Evolutionary conservation across 2,797 vertebrate genomes (phyloP).

Genomic region (Pygocentrus nattereri): DNA sequence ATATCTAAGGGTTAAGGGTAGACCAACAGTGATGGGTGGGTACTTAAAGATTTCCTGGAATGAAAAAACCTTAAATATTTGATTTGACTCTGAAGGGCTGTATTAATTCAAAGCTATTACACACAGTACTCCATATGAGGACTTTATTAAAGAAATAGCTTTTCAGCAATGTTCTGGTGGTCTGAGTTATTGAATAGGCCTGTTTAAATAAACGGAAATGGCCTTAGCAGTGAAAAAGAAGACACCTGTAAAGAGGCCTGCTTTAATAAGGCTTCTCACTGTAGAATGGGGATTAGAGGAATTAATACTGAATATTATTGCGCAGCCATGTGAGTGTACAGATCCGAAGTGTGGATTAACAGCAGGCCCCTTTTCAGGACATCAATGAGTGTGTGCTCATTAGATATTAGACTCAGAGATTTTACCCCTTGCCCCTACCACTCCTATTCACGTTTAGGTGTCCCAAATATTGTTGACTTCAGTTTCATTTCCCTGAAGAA

Average conservation of each 20-base stretch:
- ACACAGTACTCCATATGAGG: not conserved
- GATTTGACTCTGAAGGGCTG: not conserved
- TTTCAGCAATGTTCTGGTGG: not conserved
- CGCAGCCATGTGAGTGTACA: not conserved
- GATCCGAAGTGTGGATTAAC: not conserved
- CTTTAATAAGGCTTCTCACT: not conserved
- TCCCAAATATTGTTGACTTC: too few relatives aligned
- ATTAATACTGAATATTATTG: conserved; percentile 37
- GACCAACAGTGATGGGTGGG: not conserved
- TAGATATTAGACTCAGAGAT: not conserved
- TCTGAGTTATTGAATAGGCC: conserved; percentile 25
- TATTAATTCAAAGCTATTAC: not conserved
- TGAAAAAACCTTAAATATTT: not conserved
- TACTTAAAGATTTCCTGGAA: too few relatives aligned
- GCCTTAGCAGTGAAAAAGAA: conserved; percentile 6
- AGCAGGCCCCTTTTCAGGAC: not conserved
- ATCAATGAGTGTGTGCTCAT: not conserved
- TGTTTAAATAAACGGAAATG: conserved; percentile 14
- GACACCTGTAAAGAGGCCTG: not conserved
- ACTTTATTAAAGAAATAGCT: conserved; percentile 26
- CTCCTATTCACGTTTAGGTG: too few relatives aligned
- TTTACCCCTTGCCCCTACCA: too few relatives aligned
- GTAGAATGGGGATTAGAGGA: conserved; percentile 17
- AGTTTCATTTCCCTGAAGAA: too few relatives aligned
- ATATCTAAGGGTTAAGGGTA: too few relatives aligned